Evolutionary conservation across 1,140 invertebrate species (phyloP), one percentile per base, ranked within the genome.

Genomic region (Aphaenogaster ashmeadi): DNA sequence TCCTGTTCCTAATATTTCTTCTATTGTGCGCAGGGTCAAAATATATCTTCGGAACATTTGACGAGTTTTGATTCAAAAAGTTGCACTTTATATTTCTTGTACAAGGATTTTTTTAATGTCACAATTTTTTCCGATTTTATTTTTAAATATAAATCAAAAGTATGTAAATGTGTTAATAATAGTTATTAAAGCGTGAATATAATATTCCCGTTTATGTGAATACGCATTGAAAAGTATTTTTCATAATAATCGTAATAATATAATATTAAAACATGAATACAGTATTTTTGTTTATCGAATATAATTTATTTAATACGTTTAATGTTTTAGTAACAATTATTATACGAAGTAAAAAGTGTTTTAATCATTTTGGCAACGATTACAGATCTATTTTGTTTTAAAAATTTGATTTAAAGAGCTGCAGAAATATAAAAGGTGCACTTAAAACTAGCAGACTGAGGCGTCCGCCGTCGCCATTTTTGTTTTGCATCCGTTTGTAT

Each of bases 71-170:
- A 5, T 52, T 52, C 13, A 36, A 15, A 67, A 33, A 52, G 27
- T 52, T 52, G 7, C 15, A 52, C 9, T 36, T 72, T 72, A 15
- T 41, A 44, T 21, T 41, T 67, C 38, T 75, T 44, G 4, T 36
- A 58, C 38, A 38, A 66, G 3, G 8, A 36, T 36, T 41, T 62
- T 75, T 41, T 36, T 15, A 11, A 50, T 67, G 27, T 62, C 58
- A 66, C 33, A 47, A 27, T 62, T 78, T 78, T 27, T 47, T 78
- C 62, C 66, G 6, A 71, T 52, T 72, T 72, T 52, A 52, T 72
- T 52, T 9, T 3, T 54, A n/a, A 9, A 54, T 52, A 72, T 52
- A 72, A 71, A 71, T 71, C 13, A 52, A 52, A 71, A 52, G 5
- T 21, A 44, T 44, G 15, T 44, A 67, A 67, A 67, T 41, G 33